Conservation (phyloP, 2,797 vertebrate genomes). For the Ammospiza maritima region DNA sequence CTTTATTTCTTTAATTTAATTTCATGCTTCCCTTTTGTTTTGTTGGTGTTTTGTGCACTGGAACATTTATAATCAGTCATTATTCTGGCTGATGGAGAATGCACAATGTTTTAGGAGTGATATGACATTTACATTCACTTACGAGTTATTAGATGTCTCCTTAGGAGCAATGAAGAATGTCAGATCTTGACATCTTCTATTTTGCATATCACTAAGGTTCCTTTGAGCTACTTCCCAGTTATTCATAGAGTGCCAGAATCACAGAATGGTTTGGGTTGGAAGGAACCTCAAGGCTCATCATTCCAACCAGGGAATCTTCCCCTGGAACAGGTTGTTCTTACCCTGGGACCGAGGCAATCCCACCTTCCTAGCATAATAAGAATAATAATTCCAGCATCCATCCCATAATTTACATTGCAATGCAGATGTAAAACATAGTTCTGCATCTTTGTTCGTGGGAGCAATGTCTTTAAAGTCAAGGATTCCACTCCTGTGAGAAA, state of each 20-base stretch:
- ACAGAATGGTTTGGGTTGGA: neutral
- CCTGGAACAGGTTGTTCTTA: neutral
- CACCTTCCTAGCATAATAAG: neutral
- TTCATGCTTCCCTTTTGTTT: slow-evolving; percentile 32
- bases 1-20: slow-evolving; percentile 28
- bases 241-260: neutral
- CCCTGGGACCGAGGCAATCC: neutral
- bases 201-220: slow-evolving; percentile 10
- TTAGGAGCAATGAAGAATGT: slow-evolving; percentile 31
- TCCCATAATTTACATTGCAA: neutral
- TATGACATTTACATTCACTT: slow-evolving; percentile 65
- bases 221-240: neutral
- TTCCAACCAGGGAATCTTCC: neutral
- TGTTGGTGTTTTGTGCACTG: neutral
- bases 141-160: slow-evolving; percentile 57
- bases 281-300: neutral
- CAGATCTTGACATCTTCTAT: slow-evolving; percentile 51
- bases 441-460: neutral
- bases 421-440: neutral
- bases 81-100: slow-evolving; percentile 49
- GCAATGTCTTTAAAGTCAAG: neutral
- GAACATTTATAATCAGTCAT: slow-evolving; percentile 60
- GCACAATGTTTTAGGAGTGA: slow-evolving; percentile 22
- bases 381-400: neutral
- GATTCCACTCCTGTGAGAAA: neutral